Conservation (phyloP, 1,140 invertebrate species). For the Zeugodacus cucurbitae region DNA sequence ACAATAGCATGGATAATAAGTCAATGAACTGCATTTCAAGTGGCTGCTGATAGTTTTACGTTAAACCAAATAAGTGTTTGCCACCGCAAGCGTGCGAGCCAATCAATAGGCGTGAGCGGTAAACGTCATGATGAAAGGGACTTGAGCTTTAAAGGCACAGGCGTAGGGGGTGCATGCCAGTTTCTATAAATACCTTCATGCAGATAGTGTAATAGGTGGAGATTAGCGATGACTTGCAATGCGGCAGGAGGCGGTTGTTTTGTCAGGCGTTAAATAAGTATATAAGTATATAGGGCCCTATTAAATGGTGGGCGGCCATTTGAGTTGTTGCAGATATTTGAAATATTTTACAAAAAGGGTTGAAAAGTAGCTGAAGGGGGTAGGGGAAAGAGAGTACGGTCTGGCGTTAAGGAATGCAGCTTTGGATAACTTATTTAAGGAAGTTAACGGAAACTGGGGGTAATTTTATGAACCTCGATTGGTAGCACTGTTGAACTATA, state of each 20-base stretch:
- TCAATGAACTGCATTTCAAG: slow-evolving; percentile 31
- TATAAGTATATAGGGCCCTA: too few species aligned
- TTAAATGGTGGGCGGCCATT: neutral
- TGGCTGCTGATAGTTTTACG: slow-evolving; percentile 26
- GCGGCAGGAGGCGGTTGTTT: neutral
- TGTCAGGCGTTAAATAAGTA: neutral
- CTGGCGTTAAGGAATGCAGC: too few species aligned
- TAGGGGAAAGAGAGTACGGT: too few species aligned
- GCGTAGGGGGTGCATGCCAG: neutral
- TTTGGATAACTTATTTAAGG: neutral
- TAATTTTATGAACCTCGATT: too few species aligned
- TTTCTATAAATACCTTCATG: slow-evolving; percentile 9
- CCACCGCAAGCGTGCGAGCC: neutral
- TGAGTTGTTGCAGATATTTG: neutral
- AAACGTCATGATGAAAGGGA: neutral
- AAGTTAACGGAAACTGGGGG: neutral
- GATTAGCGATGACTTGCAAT: neutral
- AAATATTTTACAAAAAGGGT: neutral
- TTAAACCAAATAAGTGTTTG: neutral
- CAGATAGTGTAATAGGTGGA: slow-evolving; percentile 10
- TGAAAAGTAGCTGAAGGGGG: neutral
- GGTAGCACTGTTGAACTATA: too few species aligned
- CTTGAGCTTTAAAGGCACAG: neutral
- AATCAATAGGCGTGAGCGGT: neutral
- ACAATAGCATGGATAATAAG: neutral